Evolutionary conservation across 2,888 invertebrate species (phyloP).

Genomic region (Schrankia costaestrigalis): DNA sequence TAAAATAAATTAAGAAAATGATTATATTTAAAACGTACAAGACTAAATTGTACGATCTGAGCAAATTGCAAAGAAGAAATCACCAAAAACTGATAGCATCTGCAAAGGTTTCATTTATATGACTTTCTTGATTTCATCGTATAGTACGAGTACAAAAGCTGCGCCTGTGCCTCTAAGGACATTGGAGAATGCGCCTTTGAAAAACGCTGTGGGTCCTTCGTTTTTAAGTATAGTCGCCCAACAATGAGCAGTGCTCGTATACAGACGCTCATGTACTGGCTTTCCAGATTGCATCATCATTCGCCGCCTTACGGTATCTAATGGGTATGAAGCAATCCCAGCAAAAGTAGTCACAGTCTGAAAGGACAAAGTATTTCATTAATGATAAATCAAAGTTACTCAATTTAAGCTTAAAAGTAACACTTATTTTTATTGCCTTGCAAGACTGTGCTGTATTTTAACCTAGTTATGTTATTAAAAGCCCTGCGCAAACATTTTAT

Average conservation of each 20-base stretch:
- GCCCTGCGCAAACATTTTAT: no score
- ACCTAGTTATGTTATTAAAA: no score
- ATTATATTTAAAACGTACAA: no score
- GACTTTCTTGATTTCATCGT: slow-evolving; percentile 91
- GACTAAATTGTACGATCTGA: no score
- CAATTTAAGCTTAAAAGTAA: no score
- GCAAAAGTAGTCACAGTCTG: slow-evolving; percentile 86
- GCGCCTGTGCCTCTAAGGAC: slow-evolving; percentile 95
- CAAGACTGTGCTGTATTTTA: no score
- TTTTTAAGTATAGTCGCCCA: slow-evolving; percentile 88
- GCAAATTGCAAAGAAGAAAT: background rate
- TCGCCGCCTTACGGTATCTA: slow-evolving; percentile 96
- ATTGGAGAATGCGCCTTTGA: slow-evolving; percentile 97
- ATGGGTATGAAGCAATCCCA: slow-evolving; percentile 96
- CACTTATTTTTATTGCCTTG: no score
- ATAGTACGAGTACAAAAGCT: slow-evolving; percentile 93
- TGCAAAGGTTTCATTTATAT: slow-evolving; percentile 47
- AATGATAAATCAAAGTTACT: no score
- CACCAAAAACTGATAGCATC: background rate
- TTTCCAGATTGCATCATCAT: slow-evolving; percentile 99
- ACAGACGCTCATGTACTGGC: slow-evolving; percentile 86
- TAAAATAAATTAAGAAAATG: no score
- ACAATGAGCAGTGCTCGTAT: slow-evolving; percentile 95
- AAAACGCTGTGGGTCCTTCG: slow-evolving; percentile 93
- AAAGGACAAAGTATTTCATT: background rate